Evolutionary conservation across 2,797 vertebrate species (phyloP).

Genomic region (Euthynnus affinis): DNA sequence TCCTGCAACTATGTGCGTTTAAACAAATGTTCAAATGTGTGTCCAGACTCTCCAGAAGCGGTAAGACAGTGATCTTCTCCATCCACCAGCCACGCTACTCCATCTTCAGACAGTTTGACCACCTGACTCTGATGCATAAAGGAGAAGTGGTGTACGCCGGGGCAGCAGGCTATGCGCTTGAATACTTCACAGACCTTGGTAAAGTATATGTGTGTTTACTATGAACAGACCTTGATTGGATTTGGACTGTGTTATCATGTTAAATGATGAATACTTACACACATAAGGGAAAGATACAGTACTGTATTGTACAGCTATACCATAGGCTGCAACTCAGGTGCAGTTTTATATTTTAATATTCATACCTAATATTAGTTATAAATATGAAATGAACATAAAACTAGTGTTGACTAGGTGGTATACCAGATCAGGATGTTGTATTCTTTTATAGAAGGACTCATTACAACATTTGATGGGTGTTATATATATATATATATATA

Average conservation of each 20-base stretch:
- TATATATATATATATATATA: too few relatives aligned
- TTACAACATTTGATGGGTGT: conserved; percentile 1
- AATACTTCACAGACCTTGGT: conserved; percentile 84
- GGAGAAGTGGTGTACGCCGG: conserved; percentile 85
- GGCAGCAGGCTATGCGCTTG: conserved; percentile 63
- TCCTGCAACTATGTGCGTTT: background rate
- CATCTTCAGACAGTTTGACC: conserved; percentile 87
- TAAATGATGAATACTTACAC: background rate
- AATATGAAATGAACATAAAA: background rate
- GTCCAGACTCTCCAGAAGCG: conserved; percentile 81
- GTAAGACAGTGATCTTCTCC: conserved; percentile 88
- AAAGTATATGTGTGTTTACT: conserved; percentile 3
- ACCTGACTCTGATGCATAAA: conserved; percentile 85
- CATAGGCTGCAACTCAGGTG: background rate
- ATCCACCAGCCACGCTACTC: conserved; percentile 89
- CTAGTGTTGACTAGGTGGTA: background rate
- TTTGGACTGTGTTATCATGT: background rate
- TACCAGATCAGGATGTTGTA: background rate
- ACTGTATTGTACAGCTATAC: background rate
- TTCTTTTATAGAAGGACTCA: background rate
- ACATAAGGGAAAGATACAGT: background rate
- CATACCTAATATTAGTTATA: background rate
- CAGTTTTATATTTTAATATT: conserved; percentile 9
- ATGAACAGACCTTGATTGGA: too few relatives aligned
- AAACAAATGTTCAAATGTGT: conserved; percentile 20